phyloP scores from a whole-genome alignment of 1,140 invertebrate genomes.

The Chrysoperla carnea region DNA sequence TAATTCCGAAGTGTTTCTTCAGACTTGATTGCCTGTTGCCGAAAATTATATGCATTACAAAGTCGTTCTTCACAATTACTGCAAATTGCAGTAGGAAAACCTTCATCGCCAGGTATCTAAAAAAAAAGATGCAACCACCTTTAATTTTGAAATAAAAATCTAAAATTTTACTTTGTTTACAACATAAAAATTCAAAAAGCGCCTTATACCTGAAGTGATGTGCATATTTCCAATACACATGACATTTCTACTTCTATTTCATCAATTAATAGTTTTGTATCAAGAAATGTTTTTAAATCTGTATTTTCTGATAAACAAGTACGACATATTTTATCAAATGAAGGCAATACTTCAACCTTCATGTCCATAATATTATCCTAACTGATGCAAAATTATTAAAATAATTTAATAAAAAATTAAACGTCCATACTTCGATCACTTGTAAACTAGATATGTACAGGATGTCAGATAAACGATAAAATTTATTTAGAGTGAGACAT shows the following conservation, averaged over 20 bases:
- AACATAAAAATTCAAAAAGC: too few species aligned
- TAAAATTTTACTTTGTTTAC: background rate
- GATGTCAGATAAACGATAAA: too few species aligned
- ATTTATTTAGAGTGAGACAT: too few species aligned
- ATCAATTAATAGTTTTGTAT: conserved; percentile 12
- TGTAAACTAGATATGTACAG: too few species aligned
- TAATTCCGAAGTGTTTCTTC: background rate
- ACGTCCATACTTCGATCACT: too few species aligned
- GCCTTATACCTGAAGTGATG: background rate
- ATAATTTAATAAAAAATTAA: too few species aligned
- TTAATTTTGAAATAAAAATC: background rate
- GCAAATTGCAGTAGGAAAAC: background rate
- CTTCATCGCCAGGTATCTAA: background rate
- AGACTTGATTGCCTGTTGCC: background rate
- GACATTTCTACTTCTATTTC: background rate
- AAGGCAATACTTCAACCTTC: too few species aligned
- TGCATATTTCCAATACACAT: background rate
- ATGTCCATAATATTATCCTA: too few species aligned
- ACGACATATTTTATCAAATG: background rate
- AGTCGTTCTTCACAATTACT: background rate
- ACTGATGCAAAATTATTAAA: too few species aligned
- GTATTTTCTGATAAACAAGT: background rate
- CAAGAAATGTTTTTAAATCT: conserved; percentile 6
- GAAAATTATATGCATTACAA: background rate
- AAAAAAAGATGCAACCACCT: background rate